These are phyloP conservation scores for Caenorhabditis japonica DNA, from an alignment of 2,888 invertebrate species.

Conservation along the genomic window DNA sequence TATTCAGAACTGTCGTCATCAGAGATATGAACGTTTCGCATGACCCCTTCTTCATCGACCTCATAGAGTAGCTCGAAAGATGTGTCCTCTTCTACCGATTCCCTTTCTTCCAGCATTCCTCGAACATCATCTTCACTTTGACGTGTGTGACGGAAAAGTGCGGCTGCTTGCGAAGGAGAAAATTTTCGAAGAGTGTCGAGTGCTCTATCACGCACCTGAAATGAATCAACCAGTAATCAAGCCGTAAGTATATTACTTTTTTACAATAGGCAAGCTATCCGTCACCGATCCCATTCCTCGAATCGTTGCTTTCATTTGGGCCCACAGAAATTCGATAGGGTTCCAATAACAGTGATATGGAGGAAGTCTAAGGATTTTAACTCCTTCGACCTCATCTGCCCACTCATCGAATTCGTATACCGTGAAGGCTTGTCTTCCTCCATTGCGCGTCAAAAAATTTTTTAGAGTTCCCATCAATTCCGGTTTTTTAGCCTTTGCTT, in stretches of 20 bases:
- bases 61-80: conserved; percentile 4
- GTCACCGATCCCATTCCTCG: neutral
- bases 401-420: conserved; percentile 1
- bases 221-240: too few species aligned
- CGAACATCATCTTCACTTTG: too few species aligned
- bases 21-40: neutral
- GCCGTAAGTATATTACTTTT: too few species aligned
- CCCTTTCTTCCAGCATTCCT: neutral
- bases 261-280: neutral
- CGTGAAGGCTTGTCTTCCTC: neutral
- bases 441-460: neutral
- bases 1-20: neutral
- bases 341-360: conserved; percentile 7
- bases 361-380: neutral
- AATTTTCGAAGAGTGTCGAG: too few species aligned
- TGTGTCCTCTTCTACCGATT: neutral
- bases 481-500: too few species aligned
- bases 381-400: neutral
- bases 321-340: conserved; percentile 7
- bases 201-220: too few species aligned
- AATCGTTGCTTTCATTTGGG: neutral
- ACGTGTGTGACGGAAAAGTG: too few species aligned
- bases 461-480: neutral
- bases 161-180: too few species aligned
- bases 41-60: neutral